A percentile compares a stretch with the other conserved stretches of the same genome.
phyloP scores from a whole-genome alignment of 1,140 invertebrate species.

The Vanessa tameamea region DNA sequence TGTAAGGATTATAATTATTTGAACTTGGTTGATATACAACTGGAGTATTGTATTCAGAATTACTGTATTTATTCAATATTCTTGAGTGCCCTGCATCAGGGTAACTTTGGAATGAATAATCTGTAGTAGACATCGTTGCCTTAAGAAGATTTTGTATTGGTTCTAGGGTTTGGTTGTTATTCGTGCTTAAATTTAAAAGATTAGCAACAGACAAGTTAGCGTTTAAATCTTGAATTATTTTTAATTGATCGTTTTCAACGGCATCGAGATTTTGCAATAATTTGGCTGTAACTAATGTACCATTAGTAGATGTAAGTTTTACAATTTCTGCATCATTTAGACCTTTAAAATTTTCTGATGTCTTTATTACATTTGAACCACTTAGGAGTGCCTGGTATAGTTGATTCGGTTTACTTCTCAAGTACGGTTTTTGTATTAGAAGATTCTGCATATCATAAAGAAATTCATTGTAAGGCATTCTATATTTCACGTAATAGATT shows the following conservation, averaged over 20 bases:
- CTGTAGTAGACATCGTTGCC: background rate
- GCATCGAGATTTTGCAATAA: constrained; percentile 39
- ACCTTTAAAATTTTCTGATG: constrained; percentile 46
- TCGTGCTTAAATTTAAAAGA: background rate
- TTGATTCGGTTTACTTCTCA: constrained; percentile 43
- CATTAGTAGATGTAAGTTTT: constrained; percentile 46
- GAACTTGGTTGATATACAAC: background rate
- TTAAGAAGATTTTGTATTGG: background rate
- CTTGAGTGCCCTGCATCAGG: background rate
- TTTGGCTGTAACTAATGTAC: constrained; percentile 53
- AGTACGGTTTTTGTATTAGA: constrained; percentile 36
- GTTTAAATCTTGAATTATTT: constrained; percentile 45
- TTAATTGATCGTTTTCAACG: constrained; percentile 40
- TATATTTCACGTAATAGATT: constrained; percentile 61
- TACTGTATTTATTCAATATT: background rate
- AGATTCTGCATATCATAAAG: constrained; percentile 46
- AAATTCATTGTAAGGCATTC: constrained; percentile 57
- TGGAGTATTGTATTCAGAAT: background rate
- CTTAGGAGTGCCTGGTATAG: constrained; percentile 50
- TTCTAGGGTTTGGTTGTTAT: background rate
- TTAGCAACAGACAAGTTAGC: constrained; percentile 33
- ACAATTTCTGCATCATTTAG: constrained; percentile 48
- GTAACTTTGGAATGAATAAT: background rate
- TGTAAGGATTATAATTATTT: background rate
- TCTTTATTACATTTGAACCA: constrained; percentile 43